phyloP scores from a whole-genome alignment of 2,797 vertebrate genomes.

The Pyrocephalus nanus region DNA sequence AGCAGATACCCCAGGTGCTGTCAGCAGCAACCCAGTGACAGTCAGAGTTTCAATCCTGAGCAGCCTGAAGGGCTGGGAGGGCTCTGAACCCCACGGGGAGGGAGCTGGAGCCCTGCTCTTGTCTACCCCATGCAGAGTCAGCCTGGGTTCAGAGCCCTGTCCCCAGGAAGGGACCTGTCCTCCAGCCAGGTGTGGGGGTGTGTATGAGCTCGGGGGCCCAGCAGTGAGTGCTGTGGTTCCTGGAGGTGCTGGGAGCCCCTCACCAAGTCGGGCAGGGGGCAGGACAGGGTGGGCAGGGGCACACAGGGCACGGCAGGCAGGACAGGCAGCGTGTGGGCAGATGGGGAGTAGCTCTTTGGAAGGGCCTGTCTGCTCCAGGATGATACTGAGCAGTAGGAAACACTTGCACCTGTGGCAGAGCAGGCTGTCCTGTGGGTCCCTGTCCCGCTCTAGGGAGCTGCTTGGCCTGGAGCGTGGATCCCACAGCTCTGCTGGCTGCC shows the following conservation, averaged over 20 bases:
- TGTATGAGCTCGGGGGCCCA: background rate
- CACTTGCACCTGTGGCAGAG: background rate
- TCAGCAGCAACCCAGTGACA: fast-evolving
- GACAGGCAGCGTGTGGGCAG: background rate
- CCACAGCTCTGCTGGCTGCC: background rate
- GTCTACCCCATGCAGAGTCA: background rate
- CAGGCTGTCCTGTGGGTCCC: background rate
- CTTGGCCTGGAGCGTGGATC: fast-evolving
- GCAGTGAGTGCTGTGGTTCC: fast-evolving
- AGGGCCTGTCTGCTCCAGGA: background rate
- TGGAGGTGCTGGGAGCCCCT: background rate
- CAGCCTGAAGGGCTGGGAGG: background rate
- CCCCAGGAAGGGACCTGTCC: background rate
- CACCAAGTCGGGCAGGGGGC: fast-evolving
- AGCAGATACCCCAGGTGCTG: background rate
- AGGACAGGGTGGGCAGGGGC: background rate
- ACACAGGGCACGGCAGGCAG: background rate
- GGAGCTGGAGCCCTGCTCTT: background rate
- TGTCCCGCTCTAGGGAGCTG: background rate
- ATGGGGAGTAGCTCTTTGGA: background rate
- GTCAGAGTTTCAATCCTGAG: background rate
- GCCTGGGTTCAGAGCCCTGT: background rate
- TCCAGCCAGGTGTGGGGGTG: fast-evolving
- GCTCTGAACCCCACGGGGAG: background rate
- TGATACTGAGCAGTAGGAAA: background rate